phyloP scores from a whole-genome alignment of 1,140 invertebrate species.

The Lordiphosa collinella region DNA sequence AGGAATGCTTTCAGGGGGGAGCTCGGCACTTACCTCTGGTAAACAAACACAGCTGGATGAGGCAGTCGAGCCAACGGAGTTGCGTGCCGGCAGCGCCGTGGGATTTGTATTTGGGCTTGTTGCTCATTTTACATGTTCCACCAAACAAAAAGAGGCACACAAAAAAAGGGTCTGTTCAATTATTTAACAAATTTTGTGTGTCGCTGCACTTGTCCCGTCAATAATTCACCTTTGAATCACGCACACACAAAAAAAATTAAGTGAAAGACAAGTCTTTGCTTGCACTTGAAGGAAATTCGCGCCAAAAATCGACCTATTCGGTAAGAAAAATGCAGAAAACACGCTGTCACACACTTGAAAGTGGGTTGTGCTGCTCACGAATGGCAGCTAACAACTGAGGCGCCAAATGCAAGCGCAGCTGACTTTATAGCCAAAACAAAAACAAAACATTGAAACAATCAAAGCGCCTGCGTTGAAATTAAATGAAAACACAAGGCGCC shows the following conservation, averaged over 20 bases:
- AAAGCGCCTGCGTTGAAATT: background rate
- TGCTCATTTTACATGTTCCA: slow-evolving; percentile 26
- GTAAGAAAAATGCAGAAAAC: background rate
- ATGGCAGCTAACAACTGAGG: slow-evolving; percentile 53
- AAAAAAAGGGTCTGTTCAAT: slow-evolving; percentile 22
- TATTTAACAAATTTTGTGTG: slow-evolving; percentile 14
- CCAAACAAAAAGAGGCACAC: slow-evolving; percentile 18
- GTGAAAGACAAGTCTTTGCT: background rate
- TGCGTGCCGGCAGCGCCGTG: slow-evolving; percentile 39
- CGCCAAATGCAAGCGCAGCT: slow-evolving; percentile 20
- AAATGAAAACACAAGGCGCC: too few species aligned
- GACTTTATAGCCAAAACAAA: slow-evolving; percentile 11
- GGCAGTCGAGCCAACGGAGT: slow-evolving; percentile 46
- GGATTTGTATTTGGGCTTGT: slow-evolving; percentile 38
- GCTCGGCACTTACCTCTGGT: slow-evolving; percentile 41
- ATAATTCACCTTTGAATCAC: slow-evolving; percentile 45
- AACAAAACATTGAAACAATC: slow-evolving; percentile 6
- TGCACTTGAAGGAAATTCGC: slow-evolving; percentile 37
- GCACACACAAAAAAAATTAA: slow-evolving; percentile 3
- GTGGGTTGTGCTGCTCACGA: slow-evolving; percentile 30
- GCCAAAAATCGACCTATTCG: slow-evolving; percentile 43
- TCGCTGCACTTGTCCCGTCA: slow-evolving; percentile 43
- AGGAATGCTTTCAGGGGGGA: background rate
- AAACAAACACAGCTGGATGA: slow-evolving; percentile 55
- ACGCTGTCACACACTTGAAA: background rate